phyloP scores from a whole-genome alignment of 1,140 invertebrate species.

The Lanistes nyassanus region DNA sequence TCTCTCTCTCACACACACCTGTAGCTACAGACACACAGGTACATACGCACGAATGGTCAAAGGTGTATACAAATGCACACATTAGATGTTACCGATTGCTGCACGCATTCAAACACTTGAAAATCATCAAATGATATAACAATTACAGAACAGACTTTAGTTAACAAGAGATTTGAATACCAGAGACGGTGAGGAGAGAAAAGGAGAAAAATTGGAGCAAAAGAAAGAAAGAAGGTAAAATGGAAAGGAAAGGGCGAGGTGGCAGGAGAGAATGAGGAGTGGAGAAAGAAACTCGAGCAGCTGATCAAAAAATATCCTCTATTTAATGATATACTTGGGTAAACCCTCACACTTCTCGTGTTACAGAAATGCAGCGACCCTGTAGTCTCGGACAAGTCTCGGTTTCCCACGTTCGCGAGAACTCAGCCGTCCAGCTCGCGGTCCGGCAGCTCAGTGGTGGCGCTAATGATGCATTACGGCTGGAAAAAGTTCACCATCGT shows the following conservation, averaged over 20 bases:
- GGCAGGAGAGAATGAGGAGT: no score
- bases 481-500: constrained; percentile 95
- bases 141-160: no score
- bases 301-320: no score
- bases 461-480: constrained; percentile 86
- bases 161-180: no score
- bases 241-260: background rate
- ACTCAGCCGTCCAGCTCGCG: constrained; percentile 94
- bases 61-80: constrained; percentile 11
- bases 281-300: no score
- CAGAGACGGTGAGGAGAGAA: no score
- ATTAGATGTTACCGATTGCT: background rate
- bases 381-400: constrained; percentile 82
- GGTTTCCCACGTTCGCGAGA: constrained; percentile 87
- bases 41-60: constrained; percentile 1
- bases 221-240: background rate
- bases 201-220: background rate
- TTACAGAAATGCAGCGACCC: constrained; percentile 92
- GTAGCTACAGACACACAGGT: background rate
- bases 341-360: constrained; percentile 31
- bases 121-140: no score
- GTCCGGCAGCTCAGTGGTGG: constrained; percentile 92
- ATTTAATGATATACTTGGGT: background rate
- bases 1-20: background rate
- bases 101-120: no score